These are phyloP conservation scores for Polypterus bichir DNA, from an alignment of 2,113 vertebrate genomes.

Conservation along the genomic window DNA sequence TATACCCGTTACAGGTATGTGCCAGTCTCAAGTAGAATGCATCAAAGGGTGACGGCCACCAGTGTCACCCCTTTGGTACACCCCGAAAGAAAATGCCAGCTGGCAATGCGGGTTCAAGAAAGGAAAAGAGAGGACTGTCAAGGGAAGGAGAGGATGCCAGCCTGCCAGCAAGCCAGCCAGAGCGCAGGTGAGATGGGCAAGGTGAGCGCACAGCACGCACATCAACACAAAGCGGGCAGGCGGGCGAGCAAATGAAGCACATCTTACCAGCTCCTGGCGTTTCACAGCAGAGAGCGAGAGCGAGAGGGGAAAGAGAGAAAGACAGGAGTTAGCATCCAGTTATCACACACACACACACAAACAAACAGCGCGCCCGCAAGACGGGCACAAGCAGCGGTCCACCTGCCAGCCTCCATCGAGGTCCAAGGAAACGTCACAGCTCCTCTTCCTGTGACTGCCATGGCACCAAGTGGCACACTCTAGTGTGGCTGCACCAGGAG, in stretches of 20 bases:
- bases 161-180: too few relatives aligned
- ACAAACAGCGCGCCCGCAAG: background rate
- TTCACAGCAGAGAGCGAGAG: constrained; percentile 50
- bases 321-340: constrained; percentile 9
- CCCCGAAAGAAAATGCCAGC: too few relatives aligned
- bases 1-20: too few relatives aligned
- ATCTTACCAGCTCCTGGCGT: constrained; percentile 90
- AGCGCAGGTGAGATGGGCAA: too few relatives aligned
- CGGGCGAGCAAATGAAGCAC: constrained; percentile 37
- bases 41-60: too few relatives aligned
- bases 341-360: too few relatives aligned
- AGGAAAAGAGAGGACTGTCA: too few relatives aligned
- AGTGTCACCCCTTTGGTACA: too few relatives aligned
- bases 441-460: too few relatives aligned
- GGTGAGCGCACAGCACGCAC: constrained; percentile 18
- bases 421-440: background rate
- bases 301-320: constrained; percentile 29
- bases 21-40: too few relatives aligned
- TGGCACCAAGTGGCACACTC: background rate
- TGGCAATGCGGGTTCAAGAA: too few relatives aligned
- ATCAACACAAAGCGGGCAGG: constrained; percentile 30
- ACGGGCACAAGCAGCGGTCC: constrained; percentile 8
- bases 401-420: background rate
- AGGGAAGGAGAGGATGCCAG: too few relatives aligned
- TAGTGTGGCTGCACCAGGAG: background rate